Conservation (phyloP, 2,888 invertebrate species). For the Melitaea athalia region DNA sequence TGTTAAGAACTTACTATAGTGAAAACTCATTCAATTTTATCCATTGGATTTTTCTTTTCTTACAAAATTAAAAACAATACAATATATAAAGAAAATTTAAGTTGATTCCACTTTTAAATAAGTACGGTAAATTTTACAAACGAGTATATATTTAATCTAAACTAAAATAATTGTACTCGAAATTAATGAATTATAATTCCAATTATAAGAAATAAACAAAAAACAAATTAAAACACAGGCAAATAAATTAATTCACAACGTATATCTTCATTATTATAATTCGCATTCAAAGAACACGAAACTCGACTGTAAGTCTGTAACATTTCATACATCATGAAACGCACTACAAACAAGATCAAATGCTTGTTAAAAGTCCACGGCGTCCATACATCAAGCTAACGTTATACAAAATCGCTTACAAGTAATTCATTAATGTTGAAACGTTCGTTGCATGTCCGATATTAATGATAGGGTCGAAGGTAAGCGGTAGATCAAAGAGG, state of each 20-base stretch:
- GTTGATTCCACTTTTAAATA: too few species aligned
- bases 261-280: not conserved
- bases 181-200: too few species aligned
- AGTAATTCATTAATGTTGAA: conserved; percentile 68
- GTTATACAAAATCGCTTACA: conserved; percentile 36
- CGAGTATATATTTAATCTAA: too few species aligned
- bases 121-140: too few species aligned
- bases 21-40: not conserved
- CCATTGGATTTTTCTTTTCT: too few species aligned
- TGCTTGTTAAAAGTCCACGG: conserved; percentile 17
- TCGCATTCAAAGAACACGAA: not conserved
- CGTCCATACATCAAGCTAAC: conserved; percentile 24
- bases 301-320: too few species aligned
- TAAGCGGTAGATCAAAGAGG: conserved; percentile 74
- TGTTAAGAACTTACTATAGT: not conserved
- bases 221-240: too few species aligned
- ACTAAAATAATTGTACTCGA: too few species aligned
- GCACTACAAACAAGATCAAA: conserved; percentile 14
- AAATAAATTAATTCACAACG: too few species aligned
- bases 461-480: conserved; percentile 76
- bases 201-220: too few species aligned
- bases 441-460: conserved; percentile 55
- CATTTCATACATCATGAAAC: conserved; percentile 5
- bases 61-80: too few species aligned
- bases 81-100: too few species aligned